Evolutionary conservation across 1,140 invertebrate genomes (phyloP).

Genomic region (Sesamia nonagrioides): DNA sequence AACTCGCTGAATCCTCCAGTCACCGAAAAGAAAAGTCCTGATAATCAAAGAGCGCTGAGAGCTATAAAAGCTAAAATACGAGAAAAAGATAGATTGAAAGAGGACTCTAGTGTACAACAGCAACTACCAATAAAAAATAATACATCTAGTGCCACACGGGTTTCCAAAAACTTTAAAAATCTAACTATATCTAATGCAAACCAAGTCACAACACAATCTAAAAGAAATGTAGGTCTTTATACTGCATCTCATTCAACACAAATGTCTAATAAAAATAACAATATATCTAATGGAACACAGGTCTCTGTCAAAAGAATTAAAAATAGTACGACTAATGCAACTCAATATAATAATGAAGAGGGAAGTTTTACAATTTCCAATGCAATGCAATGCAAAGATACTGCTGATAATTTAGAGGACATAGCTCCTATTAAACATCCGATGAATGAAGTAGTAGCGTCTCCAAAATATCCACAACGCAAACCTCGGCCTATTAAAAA

Average conservation of each 20-base stretch:
- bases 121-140: slow-evolving; percentile 9
- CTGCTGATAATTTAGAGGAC: not conserved
- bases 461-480: not conserved
- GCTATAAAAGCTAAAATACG: slow-evolving; percentile 34
- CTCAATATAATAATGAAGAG: not conserved
- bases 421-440: slow-evolving; percentile 11
- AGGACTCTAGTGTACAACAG: not conserved
- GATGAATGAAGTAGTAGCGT: not conserved
- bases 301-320: not conserved
- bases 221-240: not conserved
- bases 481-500: not conserved
- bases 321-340: not conserved
- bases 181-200: slow-evolving; percentile 19
- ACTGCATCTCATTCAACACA: slow-evolving; percentile 13
- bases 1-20: not conserved
- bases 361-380: not conserved
- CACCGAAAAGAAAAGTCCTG: slow-evolving; percentile 25
- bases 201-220: slow-evolving; percentile 14
- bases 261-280: slow-evolving; percentile 5
- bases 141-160: not conserved
- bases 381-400: not conserved
- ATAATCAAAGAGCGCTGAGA: slow-evolving; percentile 9
- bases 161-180: slow-evolving; percentile 10
- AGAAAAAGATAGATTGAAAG: slow-evolving; percentile 30
- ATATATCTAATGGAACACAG: slow-evolving; percentile 9